These are phyloP conservation scores for Uria aalge DNA, from an alignment of 2,113 vertebrate species.

Conservation along the genomic window DNA sequence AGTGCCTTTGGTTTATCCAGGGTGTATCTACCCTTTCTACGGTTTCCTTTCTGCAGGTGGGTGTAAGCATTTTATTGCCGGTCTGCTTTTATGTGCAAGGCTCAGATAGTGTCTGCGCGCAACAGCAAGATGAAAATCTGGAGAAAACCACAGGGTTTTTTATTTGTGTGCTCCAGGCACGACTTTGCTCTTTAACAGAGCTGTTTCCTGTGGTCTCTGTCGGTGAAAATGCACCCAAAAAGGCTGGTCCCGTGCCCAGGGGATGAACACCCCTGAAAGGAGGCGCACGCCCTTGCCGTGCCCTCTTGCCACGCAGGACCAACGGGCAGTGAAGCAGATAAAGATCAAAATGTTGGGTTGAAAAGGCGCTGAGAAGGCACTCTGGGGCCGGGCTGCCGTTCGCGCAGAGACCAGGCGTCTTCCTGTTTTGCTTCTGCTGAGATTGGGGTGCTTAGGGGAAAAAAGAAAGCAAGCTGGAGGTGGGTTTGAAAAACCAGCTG, in stretches of 20 bases:
- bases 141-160: not conserved
- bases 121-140: not conserved
- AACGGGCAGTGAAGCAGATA: not conserved
- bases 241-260: not conserved
- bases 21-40: not conserved
- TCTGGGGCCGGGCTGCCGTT: rapidly evolving
- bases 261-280: not conserved
- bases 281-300: not conserved
- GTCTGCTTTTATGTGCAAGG: not conserved
- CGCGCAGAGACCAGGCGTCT: not conserved
- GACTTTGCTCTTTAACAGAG: not conserved
- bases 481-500: not conserved
- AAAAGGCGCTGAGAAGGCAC: not conserved
- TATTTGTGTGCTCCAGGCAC: not conserved
- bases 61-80: not conserved
- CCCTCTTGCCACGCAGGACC: not conserved
- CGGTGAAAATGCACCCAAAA: not conserved
- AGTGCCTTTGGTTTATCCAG: not conserved
- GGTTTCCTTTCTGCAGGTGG: not conserved
- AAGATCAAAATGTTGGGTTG: not conserved
- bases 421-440: not conserved
- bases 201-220: not conserved
- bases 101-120: not conserved
- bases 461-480: too few species aligned
- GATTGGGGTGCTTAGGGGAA: not conserved